phyloP scores from a whole-genome alignment of 2,888 invertebrate species.

The Bembecia ichneumoniformis region DNA sequence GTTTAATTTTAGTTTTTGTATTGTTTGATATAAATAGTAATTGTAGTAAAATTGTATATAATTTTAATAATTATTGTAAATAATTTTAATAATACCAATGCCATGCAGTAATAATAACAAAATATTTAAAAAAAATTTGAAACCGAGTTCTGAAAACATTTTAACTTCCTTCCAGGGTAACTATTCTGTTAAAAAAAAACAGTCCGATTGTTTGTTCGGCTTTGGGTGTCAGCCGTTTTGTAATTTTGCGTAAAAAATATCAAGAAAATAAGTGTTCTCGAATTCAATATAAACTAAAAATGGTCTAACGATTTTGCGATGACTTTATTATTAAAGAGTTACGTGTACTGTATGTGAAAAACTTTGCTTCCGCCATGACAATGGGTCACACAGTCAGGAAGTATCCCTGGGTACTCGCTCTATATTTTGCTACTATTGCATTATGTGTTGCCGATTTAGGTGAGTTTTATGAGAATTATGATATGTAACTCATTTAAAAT shows the following conservation, averaged over 20 bases:
- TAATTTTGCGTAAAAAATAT: constrained; percentile 51
- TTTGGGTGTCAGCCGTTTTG: constrained; percentile 67
- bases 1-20: no score
- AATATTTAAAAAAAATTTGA: no score
- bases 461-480: constrained; percentile 28
- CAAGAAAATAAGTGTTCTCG: constrained; percentile 47
- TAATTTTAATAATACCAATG: no score
- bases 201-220: constrained; percentile 66
- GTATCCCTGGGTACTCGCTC: constrained; percentile 50
- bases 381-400: constrained; percentile 54
- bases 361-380: constrained; percentile 65
- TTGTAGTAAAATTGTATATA: no score
- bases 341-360: constrained; percentile 44
- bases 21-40: no score
- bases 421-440: constrained; percentile 60
- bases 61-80: no score
- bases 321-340: constrained; percentile 37
- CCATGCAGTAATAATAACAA: no score
- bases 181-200: not conserved
- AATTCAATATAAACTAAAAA: constrained; percentile 44
- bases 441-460: constrained; percentile 53
- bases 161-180: not conserved
- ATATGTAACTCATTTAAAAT: not conserved
- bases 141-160: no score
- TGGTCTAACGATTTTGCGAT: constrained; percentile 51